phyloP scores from a whole-genome alignment of 2,888 invertebrate species.

The Myopa testacea region DNA sequence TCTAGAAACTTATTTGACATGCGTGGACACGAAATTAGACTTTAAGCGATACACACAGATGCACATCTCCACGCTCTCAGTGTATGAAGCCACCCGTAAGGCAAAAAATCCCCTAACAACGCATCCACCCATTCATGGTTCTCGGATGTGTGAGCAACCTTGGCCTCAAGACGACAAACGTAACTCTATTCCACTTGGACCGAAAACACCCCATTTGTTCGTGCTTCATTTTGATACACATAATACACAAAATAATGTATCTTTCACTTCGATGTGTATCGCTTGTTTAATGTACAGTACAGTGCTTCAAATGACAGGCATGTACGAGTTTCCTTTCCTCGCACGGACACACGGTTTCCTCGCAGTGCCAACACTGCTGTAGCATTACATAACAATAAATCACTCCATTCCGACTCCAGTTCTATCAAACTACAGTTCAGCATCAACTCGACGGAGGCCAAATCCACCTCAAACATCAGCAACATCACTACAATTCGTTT shows the following conservation, averaged over 20 bases:
- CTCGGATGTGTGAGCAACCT: background rate
- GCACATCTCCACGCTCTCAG: no score
- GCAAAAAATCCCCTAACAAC: no score
- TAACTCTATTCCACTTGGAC: constrained; percentile 8
- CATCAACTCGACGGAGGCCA: no score
- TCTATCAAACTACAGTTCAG: no score
- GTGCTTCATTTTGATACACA: background rate
- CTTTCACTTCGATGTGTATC: background rate
- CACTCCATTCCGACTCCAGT: no score
- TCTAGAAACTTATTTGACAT: no score
- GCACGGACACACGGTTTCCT: background rate
- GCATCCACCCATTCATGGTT: no score
- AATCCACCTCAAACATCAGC: no score
- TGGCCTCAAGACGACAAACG: background rate
- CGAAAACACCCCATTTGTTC: background rate
- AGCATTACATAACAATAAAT: background rate
- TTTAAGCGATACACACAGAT: no score
- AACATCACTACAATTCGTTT: no score
- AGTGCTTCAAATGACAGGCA: background rate
- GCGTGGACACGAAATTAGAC: no score
- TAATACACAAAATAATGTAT: background rate
- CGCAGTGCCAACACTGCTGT: background rate
- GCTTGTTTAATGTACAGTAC: background rate
- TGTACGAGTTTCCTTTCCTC: background rate
- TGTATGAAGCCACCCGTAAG: no score